phyloP scores from a whole-genome alignment of 2,888 invertebrate species.

The Sphaeridia pumilis region DNA sequence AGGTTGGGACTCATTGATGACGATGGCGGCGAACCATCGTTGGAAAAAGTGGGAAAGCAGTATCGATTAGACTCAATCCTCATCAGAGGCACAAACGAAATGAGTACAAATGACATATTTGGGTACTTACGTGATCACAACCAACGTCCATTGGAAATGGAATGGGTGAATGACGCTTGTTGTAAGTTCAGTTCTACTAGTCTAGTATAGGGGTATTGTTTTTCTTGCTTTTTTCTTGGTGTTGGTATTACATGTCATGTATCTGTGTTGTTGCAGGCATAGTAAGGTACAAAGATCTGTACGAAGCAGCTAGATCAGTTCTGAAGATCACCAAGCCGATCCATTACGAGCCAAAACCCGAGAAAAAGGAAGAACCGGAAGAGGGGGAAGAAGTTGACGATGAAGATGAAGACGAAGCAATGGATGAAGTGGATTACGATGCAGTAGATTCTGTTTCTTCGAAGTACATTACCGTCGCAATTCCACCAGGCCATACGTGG shows the following conservation, averaged over 20 bases:
- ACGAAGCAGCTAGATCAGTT: constrained; percentile 23
- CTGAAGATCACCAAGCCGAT: constrained; percentile 27
- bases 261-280: no score
- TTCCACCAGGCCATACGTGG: constrained; percentile 32
- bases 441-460: constrained; percentile 20
- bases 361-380: no score
- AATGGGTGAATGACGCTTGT: constrained; percentile 67
- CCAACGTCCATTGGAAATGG: constrained; percentile 53
- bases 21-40: constrained; percentile 21
- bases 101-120: constrained; percentile 66
- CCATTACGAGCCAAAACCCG: constrained; percentile 19
- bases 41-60: constrained; percentile 43
- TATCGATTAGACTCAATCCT: constrained; percentile 61
- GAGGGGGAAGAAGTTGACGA: no score
- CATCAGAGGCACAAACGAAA: constrained; percentile 59
- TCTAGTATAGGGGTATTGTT: not conserved
- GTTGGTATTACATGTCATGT: constrained; percentile 52
- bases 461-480: constrained; percentile 23
- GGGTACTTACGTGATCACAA: constrained; percentile 64
- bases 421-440: constrained; percentile 23
- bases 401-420: constrained; percentile 12
- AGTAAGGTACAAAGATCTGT: constrained; percentile 23
- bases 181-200: constrained; percentile 51
- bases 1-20: constrained; percentile 27
- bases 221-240: no score